Evolutionary conservation across 2,888 invertebrate genomes (phyloP).

Genomic region (Proisotoma minuta): DNA sequence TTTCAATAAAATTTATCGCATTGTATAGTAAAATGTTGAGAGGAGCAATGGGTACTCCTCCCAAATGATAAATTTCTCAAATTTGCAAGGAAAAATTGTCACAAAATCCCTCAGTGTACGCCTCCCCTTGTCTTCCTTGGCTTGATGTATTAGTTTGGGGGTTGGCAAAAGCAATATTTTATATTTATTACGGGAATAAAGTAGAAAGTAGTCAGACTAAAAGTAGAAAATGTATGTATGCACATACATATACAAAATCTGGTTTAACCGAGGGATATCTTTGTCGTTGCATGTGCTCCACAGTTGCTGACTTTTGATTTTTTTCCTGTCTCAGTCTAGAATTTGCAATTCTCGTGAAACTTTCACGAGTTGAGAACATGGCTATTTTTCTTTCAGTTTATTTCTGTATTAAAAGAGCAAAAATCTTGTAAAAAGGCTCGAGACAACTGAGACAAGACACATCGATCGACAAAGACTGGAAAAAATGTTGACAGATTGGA

Average conservation of each 20-base stretch:
- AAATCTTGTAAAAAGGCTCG: no score
- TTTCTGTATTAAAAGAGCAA: no score
- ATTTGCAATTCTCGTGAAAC: no score
- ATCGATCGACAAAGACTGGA: not conserved
- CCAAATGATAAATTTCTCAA: constrained; percentile 2
- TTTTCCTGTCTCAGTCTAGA: not conserved
- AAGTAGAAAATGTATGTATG: not conserved
- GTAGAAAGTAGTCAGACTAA: not conserved
- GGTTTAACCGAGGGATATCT: not conserved
- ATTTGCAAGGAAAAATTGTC: not conserved
- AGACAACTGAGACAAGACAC: no score
- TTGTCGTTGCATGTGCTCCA: not conserved
- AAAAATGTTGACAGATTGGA: not conserved
- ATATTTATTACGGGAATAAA: not conserved
- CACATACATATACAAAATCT: not conserved
- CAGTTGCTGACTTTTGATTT: not conserved
- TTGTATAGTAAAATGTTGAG: no score
- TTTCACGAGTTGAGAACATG: no score
- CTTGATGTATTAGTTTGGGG: not conserved
- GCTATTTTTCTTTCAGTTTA: no score
- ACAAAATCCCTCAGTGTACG: not conserved
- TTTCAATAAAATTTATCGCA: no score
- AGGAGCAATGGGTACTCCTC: not conserved
- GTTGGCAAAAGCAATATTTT: not conserved
- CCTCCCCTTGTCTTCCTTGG: not conserved